Evolutionary conservation across 2,888 invertebrate species (phyloP), one percentile per base, ranked within the genome.

Genomic region (Meliscaeva auricollis): DNA sequence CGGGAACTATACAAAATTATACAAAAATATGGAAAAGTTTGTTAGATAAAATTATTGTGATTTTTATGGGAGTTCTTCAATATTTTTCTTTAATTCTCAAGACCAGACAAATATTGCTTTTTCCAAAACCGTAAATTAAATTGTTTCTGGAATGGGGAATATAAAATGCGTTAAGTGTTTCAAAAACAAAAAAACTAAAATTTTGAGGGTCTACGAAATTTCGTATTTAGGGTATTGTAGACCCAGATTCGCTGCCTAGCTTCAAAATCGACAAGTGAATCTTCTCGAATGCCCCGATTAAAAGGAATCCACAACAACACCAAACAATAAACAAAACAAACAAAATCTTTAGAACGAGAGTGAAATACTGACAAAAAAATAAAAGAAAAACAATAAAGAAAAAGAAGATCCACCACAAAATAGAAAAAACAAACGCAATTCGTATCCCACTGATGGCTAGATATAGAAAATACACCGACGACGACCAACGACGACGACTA

Each of bases 351-450:
- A 50, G 66, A 82, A 73, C 52, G 82, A 82, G 77, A 77, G 82
- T 68, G 77, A 77, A 82, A 48, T 11, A 38, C 9, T 3, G 54
- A 68, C 58, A 30, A 30, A 22, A 38, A n/a, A n/a, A n/a, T n/a
- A n/a, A n/a, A n/a, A n/a, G n/a, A 52, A 11, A 11, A 20, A 7
- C n/a, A 38, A 48, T 35, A 32, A 62, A 38, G 20, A 66, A 48
- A 44, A 64, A 62, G 54, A 58, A 66, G 50, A 56, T 73, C 6
- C 50, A 46, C 32, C 22, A 26, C 66, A 56, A 73, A 66, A 50
- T 38, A 15, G 35, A 13, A 52, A 79, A 70, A 44, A 60, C 15
- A 30, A 76, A 81, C 73, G 72, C 72, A 80, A 80, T 72, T 70
- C 66, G 70, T 80, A 80, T 79, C 69, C 72, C 68, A 82, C 48